Evolutionary conservation across 2,888 invertebrate species (phyloP), one percentile per base, ranked within the genome.

Genomic region (Andrena praecox): DNA sequence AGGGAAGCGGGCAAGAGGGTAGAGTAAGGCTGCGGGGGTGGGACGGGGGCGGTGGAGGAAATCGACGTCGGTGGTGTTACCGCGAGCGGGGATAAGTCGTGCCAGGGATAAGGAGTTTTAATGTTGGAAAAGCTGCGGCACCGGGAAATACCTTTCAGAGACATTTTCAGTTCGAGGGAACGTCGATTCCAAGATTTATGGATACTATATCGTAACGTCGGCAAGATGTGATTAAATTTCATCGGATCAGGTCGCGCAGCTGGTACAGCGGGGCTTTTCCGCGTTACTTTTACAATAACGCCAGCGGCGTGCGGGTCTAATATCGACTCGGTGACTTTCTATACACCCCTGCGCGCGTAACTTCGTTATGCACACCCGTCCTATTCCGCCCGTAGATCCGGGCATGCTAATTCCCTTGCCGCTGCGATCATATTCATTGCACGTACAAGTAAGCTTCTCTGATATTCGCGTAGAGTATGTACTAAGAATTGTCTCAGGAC

Each of bases 81-180:
- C 35, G 83, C 63, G 77, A 56, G 73, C 66, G 52, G 72, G 88
- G 89, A 87, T 88, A 87, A 88, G 85, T 76, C 74, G 56, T 42
- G 75, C 56, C 59, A 81, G 75, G 86, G 82, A 86, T 86, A 86
- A 88, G 81, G 86, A 88, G 87, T 88, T 88, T 88, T 88, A 88
- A 88, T 88, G 88, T 82, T 73, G 79, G 76, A 64, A 76, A 85
- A 86, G 73, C 80, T 69, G 69, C 74, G 73, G 60, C 74, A 48
- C 67, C 59, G 75, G 75, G 71, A 80, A 74, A 82, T 88, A 85
- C 72, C 80, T 80, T 74, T 82, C 77, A 72, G 71, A 77, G 80
- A 87, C 79, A 76, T 84, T 87, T 84, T 85, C 70, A 79, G 76
- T 76, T 60, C 56, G 64, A 50, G 69, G 52, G 62, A n/a, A 77